phyloP scores from a whole-genome alignment of 2,888 invertebrate species.

The Synanthedon formicaeformis region DNA sequence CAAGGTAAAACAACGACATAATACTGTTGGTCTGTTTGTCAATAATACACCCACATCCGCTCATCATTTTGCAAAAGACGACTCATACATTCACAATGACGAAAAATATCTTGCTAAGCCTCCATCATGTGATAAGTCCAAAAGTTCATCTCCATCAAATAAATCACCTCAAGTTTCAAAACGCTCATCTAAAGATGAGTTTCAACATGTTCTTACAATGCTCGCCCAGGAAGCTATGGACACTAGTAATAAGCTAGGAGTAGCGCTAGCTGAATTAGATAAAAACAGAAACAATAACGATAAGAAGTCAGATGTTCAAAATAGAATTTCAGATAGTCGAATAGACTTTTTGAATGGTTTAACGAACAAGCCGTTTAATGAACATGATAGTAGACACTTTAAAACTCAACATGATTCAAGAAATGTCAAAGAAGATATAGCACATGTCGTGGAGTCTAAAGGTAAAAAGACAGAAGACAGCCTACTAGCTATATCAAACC shows the following conservation, averaged over 20 bases:
- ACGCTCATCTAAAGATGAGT: slow-evolving; percentile 59
- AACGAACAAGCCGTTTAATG: slow-evolving; percentile 38
- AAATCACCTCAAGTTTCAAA: slow-evolving; percentile 66
- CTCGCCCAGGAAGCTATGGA: slow-evolving; percentile 82
- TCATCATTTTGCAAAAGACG: slow-evolving; percentile 64
- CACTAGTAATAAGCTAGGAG: slow-evolving; percentile 77
- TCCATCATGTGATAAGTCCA: slow-evolving; percentile 65
- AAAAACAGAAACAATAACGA: slow-evolving; percentile 54
- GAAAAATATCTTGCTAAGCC: slow-evolving; percentile 61
- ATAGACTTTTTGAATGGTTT: slow-evolving; percentile 59
- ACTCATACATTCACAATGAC: slow-evolving; percentile 63
- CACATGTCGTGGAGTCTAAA: slow-evolving; percentile 24
- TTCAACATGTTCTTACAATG: slow-evolving; percentile 80
- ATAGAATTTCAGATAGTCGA: slow-evolving; percentile 61
- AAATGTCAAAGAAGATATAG: slow-evolving; percentile 10
- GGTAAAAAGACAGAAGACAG: slow-evolving; percentile 64
- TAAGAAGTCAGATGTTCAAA: slow-evolving; percentile 53
- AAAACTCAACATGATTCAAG: slow-evolving; percentile 23
- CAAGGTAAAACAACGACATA: slow-evolving; percentile 67
- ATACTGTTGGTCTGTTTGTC: slow-evolving; percentile 61
- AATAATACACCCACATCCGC: slow-evolving; percentile 57
- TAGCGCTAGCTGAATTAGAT: slow-evolving; percentile 73
- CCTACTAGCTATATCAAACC: slow-evolving; percentile 59
- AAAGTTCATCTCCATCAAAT: slow-evolving; percentile 69
- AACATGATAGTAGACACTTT: slow-evolving; percentile 14